Base-by-base conservation (phyloP, 2,113 vertebrate genomes). In the Grus americana region DNA sequence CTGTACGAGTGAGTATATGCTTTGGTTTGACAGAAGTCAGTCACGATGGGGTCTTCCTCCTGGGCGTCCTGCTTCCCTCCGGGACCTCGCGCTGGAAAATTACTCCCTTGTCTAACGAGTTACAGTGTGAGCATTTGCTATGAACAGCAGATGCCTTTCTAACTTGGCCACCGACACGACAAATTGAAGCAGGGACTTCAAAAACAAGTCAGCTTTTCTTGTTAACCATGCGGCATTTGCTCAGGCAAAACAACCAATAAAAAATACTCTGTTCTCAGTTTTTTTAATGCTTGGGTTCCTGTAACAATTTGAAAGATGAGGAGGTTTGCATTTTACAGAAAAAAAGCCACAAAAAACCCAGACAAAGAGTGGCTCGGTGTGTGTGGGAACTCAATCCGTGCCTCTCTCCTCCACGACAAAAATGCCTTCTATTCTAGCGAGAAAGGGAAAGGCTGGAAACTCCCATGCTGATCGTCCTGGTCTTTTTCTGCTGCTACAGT, bases 361-460 rank as follows among this genome's bases (percentile, higher is more conserved):
- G 72, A 90, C 88, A 97, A 93, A 83, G 58, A 88, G 72, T 34
- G 50, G 50, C 71, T 95, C 9, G 57, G 80, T 93, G 83, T 79
- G 79, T 83, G 65, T 46, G 65, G 73, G 76, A 85, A 73, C 96
- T 96, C 91, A 86, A 92, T 95, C 85, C 36, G 15, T n/a, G 93
- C 85, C 74, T 72, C 96, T 79, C 57, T 95, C 73, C 87, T 84
- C 70, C 68, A 52, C 14, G 29, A 97, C 91, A 97, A 94, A 95
- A 95, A 94, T 59, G 59, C 42, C 78, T 42, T 82, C 78, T 92
- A 83, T 91, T 97, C 74, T 52, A 78, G 26, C 38, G 24, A 94
- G 78, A 95, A 96, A 95, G 79, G 84, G 91, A 97, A 95, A 82
- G 82, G 89, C 59, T 95, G 88, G 92, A 94, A 96, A 88, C 95